A percentile compares a stretch with the other conserved stretches of the same genome.
Conservation (phyloP, 2,888 invertebrate genomes). For the Noctua janthina region DNA sequence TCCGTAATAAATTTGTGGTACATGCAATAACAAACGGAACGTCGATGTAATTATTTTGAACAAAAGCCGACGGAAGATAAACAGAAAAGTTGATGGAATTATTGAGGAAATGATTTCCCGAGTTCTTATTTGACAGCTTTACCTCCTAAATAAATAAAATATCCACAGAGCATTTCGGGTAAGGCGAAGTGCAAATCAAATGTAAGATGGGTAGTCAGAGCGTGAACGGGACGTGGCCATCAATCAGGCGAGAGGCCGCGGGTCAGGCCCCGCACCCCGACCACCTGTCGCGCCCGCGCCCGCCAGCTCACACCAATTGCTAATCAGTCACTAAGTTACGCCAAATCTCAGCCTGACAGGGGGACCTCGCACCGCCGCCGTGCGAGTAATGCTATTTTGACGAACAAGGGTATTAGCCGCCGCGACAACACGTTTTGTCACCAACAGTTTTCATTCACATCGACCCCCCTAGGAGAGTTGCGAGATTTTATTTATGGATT, state of each 20-base stretch:
- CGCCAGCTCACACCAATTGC: slow-evolving; percentile 86
- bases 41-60: slow-evolving; percentile 1
- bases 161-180: slow-evolving; percentile 38
- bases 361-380: slow-evolving; percentile 75
- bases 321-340: slow-evolving; percentile 90
- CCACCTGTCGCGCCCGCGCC: slow-evolving; percentile 89
- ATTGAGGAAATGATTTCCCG: slow-evolving; percentile 10
- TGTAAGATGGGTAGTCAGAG: slow-evolving; percentile 77
- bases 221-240: slow-evolving; percentile 78
- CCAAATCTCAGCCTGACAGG: slow-evolving; percentile 87
- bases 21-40: background rate
- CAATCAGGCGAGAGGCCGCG: slow-evolving; percentile 84
- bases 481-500: slow-evolving; percentile 8
- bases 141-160: slow-evolving; percentile 26
- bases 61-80: slow-evolving; percentile 7
- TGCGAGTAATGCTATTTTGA: slow-evolving; percentile 85
- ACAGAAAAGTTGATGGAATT: slow-evolving; percentile 7
- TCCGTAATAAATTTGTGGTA: slow-evolving; percentile 11
- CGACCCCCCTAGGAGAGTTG: slow-evolving; percentile 10
- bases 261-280: slow-evolving; percentile 82
- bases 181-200: slow-evolving; percentile 74
- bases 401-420: slow-evolving; percentile 82
- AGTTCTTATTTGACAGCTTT: slow-evolving; percentile 15
- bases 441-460: slow-evolving; percentile 65
- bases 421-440: slow-evolving; percentile 73